Evolutionary conservation across 2,888 invertebrate species (phyloP).

Genomic region (Tolmerus cingulatus): DNA sequence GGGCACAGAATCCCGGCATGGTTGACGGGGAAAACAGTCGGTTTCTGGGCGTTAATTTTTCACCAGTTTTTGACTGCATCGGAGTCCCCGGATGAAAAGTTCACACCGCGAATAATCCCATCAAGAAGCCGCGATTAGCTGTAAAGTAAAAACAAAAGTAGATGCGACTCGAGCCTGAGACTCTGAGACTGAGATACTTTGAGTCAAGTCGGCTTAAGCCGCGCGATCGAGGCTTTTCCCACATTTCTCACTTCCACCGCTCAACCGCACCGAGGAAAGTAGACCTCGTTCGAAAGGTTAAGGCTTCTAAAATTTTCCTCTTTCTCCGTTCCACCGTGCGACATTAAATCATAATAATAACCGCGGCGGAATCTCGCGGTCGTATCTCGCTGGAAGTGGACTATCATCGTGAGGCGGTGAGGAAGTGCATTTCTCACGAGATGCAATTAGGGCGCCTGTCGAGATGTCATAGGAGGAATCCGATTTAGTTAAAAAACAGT

Average conservation of each 20-base stretch:
- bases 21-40: background rate
- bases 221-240: slow-evolving; percentile 6
- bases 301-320: background rate
- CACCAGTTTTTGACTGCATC: background rate
- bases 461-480: background rate
- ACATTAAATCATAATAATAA: slow-evolving; percentile 30
- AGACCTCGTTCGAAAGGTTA: slow-evolving; percentile 18
- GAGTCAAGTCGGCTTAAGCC: background rate
- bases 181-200: background rate
- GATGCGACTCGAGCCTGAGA: too few species aligned
- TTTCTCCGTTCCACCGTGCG: slow-evolving; percentile 2
- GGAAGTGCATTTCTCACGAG: slow-evolving; percentile 39
- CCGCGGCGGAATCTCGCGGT: background rate
- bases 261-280: background rate
- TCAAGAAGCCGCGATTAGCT: background rate
- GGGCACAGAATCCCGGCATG: background rate
- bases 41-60: background rate
- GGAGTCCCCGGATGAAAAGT: background rate
- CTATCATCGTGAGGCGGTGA: background rate
- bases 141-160: slow-evolving; percentile 8
- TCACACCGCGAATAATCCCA: slow-evolving; percentile 21
- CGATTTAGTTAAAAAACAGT: background rate
- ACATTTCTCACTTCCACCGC: slow-evolving; percentile 17
- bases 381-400: background rate
- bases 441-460: slow-evolving; percentile 27